Evolutionary conservation across 2,888 invertebrate species (phyloP), one percentile per base, ranked within the genome.

Genomic region (Margaritifera margaritifera): DNA sequence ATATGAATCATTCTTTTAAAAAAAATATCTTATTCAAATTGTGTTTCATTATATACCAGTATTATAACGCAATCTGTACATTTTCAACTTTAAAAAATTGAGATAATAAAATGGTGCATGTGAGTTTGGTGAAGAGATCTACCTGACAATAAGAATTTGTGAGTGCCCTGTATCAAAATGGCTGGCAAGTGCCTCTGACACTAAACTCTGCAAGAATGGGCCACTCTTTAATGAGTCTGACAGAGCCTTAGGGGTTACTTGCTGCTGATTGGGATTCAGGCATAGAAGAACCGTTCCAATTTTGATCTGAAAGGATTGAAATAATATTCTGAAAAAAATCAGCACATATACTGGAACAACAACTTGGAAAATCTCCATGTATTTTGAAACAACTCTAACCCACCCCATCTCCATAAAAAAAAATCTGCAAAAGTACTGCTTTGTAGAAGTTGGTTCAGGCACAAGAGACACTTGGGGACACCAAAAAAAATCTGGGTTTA

Each of bases 121-220:
- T 56, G n/a, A 55, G 55, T 25, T 25, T 27, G 31, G 24, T 31
- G 24, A 25, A 56, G 55, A 55, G 4, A n/a, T 19, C 62, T 71
- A 81, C 81, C 80, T 78, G 66, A 97, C 92, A 80, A 97, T 96
- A 86, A 97, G 95, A 81, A 97, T 96, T 91, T 97, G 97, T 69
- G 97, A 97, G 91, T 96, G 97, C 81, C 97, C 97, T 78, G 96
- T 96, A 92, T 97, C 97, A 68, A 95, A 95, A 91, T 97, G 96
- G 91, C 96, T 96, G 77, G 96, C 92, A 81, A 97, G 95, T 62
- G 96, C 96, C 91, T 96, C 96, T 91, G 95, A 94, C 68, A 97
- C 96, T 67, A 97, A 95, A 89, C 94, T 94, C 89, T 95, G 94
- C 80, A 97, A 92, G 90, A 96, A 95, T n/a, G 93, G 92, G 89